Conservation (phyloP, 2,797 vertebrate genomes). For the Anableps anableps region DNA sequence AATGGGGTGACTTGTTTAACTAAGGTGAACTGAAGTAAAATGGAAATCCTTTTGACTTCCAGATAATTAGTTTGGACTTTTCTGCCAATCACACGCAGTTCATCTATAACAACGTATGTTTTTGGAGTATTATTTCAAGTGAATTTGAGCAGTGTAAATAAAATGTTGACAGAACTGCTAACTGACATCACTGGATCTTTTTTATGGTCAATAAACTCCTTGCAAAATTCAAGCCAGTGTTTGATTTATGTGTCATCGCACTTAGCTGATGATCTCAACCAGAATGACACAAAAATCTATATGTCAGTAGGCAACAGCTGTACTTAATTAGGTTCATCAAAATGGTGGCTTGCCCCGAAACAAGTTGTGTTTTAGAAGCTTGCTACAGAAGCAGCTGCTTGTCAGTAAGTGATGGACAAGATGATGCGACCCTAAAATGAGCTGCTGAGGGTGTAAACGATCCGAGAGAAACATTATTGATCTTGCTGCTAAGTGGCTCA, state of each 20-base stretch:
- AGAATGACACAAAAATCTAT: conserved; percentile 67
- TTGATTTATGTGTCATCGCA: conserved; percentile 47
- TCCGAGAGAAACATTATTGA: conserved; percentile 67
- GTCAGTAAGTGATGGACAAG: conserved; percentile 57
- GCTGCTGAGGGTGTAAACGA: conserved; percentile 64
- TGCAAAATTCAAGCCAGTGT: conserved; percentile 35
- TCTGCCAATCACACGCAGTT: background rate
- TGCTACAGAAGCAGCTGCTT: conserved; percentile 35
- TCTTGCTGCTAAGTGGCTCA: conserved; percentile 72
- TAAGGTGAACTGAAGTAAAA: background rate
- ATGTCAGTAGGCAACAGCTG: conserved; percentile 60
- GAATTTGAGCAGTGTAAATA: conserved; percentile 39
- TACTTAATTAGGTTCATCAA: conserved; percentile 57
- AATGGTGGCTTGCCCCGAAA: conserved; percentile 59
- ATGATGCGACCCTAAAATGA: conserved; percentile 51
- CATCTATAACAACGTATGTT: background rate
- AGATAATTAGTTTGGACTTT: background rate
- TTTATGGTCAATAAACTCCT: conserved; percentile 39
- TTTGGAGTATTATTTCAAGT: conserved; percentile 12
- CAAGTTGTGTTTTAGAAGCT: conserved; percentile 33
- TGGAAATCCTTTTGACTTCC: background rate
- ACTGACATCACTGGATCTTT: conserved; percentile 16
- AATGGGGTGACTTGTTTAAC: background rate
- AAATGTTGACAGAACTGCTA: conserved; percentile 20
- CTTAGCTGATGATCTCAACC: conserved; percentile 64